These are phyloP conservation scores for Odontomachus brunneus DNA, from an alignment of 1,140 invertebrate genomes.

Conservation along the genomic window DNA sequence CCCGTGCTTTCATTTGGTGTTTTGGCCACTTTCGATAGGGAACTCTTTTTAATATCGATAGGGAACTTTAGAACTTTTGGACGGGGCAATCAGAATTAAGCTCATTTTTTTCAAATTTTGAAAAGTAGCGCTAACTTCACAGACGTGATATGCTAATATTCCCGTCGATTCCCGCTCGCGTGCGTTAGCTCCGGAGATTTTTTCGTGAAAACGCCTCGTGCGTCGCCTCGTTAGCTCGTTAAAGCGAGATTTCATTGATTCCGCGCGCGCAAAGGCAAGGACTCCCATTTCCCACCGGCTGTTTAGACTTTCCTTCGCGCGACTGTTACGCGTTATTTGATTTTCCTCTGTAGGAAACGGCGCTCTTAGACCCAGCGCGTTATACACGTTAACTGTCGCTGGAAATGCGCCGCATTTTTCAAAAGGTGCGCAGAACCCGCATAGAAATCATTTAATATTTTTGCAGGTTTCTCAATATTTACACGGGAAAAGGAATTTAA, in stretches of 20 bases:
- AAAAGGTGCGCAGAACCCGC: background rate
- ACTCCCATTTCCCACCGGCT: constrained; percentile 17
- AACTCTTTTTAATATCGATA: no score
- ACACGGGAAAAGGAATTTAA: no score
- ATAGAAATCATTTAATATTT: no score
- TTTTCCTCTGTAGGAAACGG: constrained; percentile 13
- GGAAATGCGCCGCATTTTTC: constrained; percentile 5
- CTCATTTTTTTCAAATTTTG: no score
- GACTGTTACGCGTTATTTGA: constrained; percentile 44
- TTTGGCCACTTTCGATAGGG: no score
- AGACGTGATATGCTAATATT: constrained; percentile 57
- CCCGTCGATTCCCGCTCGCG: constrained; percentile 32
- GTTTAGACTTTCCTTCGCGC: constrained; percentile 30
- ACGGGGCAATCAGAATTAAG: no score
- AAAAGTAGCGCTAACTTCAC: no score
- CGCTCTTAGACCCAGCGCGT: background rate
- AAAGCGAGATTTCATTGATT: constrained; percentile 41
- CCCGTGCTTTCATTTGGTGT: no score
- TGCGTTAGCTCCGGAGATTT: constrained; percentile 37
- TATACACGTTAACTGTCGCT: constrained; percentile 7
- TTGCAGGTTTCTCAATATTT: no score
- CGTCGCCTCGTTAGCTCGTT: constrained; percentile 56
- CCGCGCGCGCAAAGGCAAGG: constrained; percentile 27
- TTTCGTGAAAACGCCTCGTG: constrained; percentile 35
- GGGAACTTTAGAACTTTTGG: no score